These are phyloP conservation scores for Ceyx margarethae DNA, from an alignment of 2,113 vertebrate species.

Conservation along the genomic window DNA sequence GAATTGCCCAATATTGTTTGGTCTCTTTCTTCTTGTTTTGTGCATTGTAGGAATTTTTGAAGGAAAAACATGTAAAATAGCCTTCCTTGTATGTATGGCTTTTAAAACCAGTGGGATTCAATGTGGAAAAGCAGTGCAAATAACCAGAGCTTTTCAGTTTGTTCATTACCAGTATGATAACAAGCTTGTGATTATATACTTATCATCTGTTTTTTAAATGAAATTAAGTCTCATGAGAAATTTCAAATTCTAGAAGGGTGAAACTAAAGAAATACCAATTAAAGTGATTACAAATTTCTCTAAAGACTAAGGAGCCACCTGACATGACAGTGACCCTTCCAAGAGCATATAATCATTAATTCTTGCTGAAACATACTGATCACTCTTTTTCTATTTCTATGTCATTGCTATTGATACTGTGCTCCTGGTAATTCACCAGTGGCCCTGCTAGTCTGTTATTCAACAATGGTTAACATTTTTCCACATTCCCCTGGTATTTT, in stretches of 20 bases:
- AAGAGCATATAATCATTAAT: not conserved
- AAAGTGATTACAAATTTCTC: not conserved
- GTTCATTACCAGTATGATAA: not conserved
- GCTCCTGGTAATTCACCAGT: not conserved
- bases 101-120: not conserved
- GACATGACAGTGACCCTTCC: not conserved
- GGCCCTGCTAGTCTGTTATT: not conserved
- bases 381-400: not conserved
- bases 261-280: not conserved
- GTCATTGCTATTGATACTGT: not conserved
- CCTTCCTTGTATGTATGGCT: not conserved
- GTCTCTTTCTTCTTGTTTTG: not conserved
- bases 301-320: not conserved
- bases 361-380: not conserved
- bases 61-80: not conserved
- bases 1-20: not conserved
- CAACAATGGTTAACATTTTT: not conserved
- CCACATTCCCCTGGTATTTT: not conserved
- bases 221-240: not conserved
- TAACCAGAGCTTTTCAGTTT: not conserved
- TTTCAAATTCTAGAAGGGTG: not conserved
- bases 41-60: not conserved
- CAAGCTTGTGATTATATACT: not conserved
- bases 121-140: not conserved
- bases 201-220: not conserved